phyloP scores from a whole-genome alignment of 2,797 vertebrate genomes.

The Eulemur mongoz region DNA sequence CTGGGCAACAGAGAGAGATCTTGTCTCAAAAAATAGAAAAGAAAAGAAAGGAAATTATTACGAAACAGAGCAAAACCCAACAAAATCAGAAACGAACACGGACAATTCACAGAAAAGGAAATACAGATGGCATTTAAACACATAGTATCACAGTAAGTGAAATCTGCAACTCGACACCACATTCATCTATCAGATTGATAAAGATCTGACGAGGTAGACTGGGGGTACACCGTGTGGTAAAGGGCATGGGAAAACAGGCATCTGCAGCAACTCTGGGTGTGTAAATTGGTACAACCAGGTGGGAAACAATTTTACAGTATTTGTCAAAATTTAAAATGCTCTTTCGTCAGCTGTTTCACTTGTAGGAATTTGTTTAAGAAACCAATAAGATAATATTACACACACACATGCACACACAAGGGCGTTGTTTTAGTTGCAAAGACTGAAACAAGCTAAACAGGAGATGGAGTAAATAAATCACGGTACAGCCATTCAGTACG shows the following conservation, averaged over 20 bases:
- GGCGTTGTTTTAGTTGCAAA: background rate
- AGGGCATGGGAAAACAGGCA: background rate
- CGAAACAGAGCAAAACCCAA: background rate
- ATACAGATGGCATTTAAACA: background rate
- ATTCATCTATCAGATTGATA: background rate
- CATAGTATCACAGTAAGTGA: background rate
- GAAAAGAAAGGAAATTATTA: background rate
- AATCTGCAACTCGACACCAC: background rate
- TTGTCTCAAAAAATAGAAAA: background rate
- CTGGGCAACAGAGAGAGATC: background rate
- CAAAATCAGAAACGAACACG: background rate
- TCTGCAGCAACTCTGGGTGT: background rate
- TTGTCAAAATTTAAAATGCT: background rate
- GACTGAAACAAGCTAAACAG: background rate
- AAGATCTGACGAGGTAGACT: background rate
- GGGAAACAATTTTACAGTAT: background rate
- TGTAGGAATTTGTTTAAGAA: background rate
- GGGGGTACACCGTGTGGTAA: rapidly evolving
- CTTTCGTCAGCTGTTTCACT: background rate
- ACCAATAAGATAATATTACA: too few relatives aligned
- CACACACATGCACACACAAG: background rate
- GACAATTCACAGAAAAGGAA: background rate
- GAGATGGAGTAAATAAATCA: background rate
- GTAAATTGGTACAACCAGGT: background rate
- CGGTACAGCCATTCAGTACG: rapidly evolving